Conservation (phyloP, 2,113 vertebrate genomes). For the Corythornis cristatus region DNA sequence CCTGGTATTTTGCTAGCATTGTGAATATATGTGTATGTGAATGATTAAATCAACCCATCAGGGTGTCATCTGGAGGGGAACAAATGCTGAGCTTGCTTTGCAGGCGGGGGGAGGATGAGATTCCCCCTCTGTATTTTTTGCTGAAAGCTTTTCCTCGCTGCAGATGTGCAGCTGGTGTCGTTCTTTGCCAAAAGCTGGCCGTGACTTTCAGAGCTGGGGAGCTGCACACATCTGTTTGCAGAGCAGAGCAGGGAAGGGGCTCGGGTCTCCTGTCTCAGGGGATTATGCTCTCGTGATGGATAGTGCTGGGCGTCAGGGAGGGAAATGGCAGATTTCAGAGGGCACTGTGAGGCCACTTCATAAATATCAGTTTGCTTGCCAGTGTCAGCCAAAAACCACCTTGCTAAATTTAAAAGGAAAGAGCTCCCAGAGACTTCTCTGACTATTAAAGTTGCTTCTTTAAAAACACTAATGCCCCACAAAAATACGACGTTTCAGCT, state of each 20-base stretch:
- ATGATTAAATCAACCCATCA: slow-evolving; percentile 65
- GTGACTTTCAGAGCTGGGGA: slow-evolving; percentile 15
- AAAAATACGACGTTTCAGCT: neutral
- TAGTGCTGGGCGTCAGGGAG: neutral
- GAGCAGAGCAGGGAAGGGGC: slow-evolving; percentile 12
- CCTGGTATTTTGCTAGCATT: slow-evolving; percentile 12
- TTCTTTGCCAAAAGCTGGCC: slow-evolving; percentile 24
- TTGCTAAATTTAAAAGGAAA: neutral
- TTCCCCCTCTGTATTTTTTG: neutral
- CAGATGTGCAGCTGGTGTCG: slow-evolving; percentile 61
- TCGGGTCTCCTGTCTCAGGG: neutral
- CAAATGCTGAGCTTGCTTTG: slow-evolving; percentile 49
- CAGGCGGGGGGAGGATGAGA: neutral
- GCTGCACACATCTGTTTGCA: slow-evolving; percentile 39
- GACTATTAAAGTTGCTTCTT: neutral
- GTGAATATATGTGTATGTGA: slow-evolving; percentile 36
- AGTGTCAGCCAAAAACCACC: neutral
- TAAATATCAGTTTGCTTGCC: neutral
- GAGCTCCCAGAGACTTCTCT: neutral
- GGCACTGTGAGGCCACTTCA: neutral
- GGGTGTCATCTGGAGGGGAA: slow-evolving; percentile 59
- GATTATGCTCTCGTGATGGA: neutral
- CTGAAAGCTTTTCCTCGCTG: slow-evolving; percentile 44
- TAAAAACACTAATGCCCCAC: neutral
- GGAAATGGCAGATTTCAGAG: slow-evolving; percentile 30